Conservation (phyloP, 2,888 invertebrate species). For the Liodrosophila aerea region DNA sequence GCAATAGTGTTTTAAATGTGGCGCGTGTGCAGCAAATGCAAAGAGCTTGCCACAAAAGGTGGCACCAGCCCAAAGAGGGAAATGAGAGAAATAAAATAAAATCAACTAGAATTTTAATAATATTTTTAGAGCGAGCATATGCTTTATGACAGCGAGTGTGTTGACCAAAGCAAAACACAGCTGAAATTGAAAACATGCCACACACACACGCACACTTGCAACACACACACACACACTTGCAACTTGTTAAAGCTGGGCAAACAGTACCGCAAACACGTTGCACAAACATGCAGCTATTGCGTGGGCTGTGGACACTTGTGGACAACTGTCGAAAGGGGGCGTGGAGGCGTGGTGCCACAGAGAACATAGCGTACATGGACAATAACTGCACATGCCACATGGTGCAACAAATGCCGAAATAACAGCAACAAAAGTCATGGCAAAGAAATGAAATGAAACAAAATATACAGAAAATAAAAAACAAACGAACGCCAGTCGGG, state of each 20-base stretch:
- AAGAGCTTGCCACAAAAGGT: constrained; percentile 25
- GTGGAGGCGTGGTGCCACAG: neutral
- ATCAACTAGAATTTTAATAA: constrained; percentile 5
- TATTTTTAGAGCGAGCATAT: constrained; percentile 1
- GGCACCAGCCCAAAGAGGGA: constrained; percentile 10
- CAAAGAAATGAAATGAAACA: no score
- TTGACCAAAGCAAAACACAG: constrained; percentile 55
- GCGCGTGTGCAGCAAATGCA: constrained; percentile 33
- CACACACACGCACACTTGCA: constrained; percentile 8
- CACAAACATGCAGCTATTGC: constrained; percentile 65
- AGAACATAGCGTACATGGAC: constrained; percentile 18
- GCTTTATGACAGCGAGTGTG: constrained; percentile 18
- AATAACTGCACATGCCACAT: constrained; percentile 57
- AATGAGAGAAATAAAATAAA: constrained; percentile 15
- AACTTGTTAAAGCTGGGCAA: constrained; percentile 72
- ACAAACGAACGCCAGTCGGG: constrained; percentile 9
- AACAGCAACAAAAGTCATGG: constrained; percentile 28
- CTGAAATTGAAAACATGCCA: constrained; percentile 56
- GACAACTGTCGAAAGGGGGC: constrained; percentile 27
- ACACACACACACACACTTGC: constrained; percentile 17
- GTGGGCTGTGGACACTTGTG: constrained; percentile 37
- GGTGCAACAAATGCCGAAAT: constrained; percentile 49
- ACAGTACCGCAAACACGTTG: constrained; percentile 74
- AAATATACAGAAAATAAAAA: constrained; percentile 29
- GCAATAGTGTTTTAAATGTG: constrained; percentile 36